phyloP scores from a whole-genome alignment of 2,797 vertebrate genomes.

The Ceyx erithaca region DNA sequence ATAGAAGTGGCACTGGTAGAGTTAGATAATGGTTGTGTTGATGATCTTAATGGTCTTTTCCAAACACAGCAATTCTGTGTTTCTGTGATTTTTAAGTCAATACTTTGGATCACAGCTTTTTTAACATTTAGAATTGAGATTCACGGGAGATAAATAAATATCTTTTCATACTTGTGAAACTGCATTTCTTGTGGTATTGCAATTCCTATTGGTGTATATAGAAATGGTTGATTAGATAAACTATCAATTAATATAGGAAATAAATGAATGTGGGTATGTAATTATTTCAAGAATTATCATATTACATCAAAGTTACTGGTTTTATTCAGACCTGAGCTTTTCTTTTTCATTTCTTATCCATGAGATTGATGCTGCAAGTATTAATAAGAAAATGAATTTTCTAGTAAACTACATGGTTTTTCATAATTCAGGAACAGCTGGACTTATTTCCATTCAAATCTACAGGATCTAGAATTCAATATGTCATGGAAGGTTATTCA shows the following conservation, averaged over 20 bases:
- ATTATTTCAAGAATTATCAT: not conserved
- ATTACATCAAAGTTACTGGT: not conserved
- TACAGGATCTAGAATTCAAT: conserved; percentile 32
- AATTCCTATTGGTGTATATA: not conserved
- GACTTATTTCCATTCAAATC: not conserved
- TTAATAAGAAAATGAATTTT: conserved; percentile 23
- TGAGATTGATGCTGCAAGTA: not conserved
- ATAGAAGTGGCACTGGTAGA: too few species aligned
- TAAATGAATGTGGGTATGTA: not conserved
- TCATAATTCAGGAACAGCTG: not conserved
- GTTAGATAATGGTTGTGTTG: too few species aligned
- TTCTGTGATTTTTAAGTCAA: not conserved
- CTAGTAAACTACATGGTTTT: not conserved
- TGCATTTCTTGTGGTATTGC: not conserved
- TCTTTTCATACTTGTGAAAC: not conserved
- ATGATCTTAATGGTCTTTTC: too few species aligned
- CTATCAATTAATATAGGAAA: not conserved
- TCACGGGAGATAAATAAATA: not conserved
- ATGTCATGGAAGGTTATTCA: conserved; percentile 24
- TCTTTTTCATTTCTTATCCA: not conserved
- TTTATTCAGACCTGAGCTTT: not conserved
- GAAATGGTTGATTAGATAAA: not conserved
- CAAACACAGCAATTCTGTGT: too few species aligned
- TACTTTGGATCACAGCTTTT: not conserved
- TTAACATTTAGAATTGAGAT: not conserved